Percentiles rank a stretch among this genome's conserved stretches.
These are phyloP conservation scores for Oophaga sylvatica DNA, from an alignment of 2,797 vertebrate species.

Conservation along the genomic window DNA sequence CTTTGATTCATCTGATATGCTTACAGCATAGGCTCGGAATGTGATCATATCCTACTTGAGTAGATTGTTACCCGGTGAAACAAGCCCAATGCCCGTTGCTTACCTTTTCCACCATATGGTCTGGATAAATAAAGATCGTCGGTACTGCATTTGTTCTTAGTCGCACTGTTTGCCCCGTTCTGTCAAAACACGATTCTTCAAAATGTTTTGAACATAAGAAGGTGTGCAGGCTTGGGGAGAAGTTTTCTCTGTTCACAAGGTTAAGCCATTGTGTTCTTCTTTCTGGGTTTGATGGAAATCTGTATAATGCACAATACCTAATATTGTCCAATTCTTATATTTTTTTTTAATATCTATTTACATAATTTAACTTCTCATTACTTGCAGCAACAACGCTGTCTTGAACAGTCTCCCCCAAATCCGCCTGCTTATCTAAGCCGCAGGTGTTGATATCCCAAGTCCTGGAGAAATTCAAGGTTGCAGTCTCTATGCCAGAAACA, in stretches of 20 bases:
- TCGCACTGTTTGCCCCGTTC: conserved; percentile 67
- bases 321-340: background rate
- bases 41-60: no score
- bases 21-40: no score
- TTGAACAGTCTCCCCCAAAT: no score
- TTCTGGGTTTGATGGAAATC: conserved; percentile 67
- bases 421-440: no score
- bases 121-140: conserved; percentile 73
- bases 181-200: conserved; percentile 67
- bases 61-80: background rate
- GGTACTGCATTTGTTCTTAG: conserved; percentile 73
- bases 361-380: no score
- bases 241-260: conserved; percentile 66
- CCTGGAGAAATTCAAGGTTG: no score
- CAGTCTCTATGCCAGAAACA: no score
- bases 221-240: conserved; percentile 67
- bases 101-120: conserved; percentile 62
- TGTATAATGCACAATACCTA: conserved; percentile 36
- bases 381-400: no score
- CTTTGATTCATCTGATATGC: no score
- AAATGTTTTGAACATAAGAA: conserved; percentile 70
- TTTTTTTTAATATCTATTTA: no score
- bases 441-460: no score
- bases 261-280: conserved; percentile 66
- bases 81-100: background rate